Evolutionary conservation across 2,888 invertebrate species (phyloP), one percentile per base, ranked within the genome.

Genomic region (Mesorhabditis spiculigera): DNA sequence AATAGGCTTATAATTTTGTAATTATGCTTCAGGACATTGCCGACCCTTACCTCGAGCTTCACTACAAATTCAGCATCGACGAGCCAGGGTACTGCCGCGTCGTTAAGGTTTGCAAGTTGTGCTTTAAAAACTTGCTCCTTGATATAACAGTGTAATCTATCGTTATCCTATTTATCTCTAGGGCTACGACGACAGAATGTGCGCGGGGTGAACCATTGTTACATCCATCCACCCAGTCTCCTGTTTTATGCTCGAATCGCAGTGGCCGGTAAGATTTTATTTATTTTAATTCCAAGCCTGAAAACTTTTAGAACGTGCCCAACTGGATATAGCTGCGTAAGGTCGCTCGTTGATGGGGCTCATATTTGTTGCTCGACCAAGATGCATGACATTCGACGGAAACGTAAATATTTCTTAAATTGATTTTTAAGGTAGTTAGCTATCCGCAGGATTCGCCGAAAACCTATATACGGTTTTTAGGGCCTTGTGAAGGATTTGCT

Each of bases 141-240:
- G n/a, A 50, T 50, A 13, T 50, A 13, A 13, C 0, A 50, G 10
- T 50, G 8, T 10, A 50, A 50, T 50, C 58, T n/a, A 50, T 50
- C 58, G 28, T 28, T 28, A 28, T 28, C 58, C 58, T n/a, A 50
- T 50, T 50, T n/a, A 50, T 28, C 28, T 28, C 28, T 28, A 28
- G 58, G n/a, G 2, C 70, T 4, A 63, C 63, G 43, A 69, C 69
- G 65, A 70, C 73, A 63, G 70, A 74, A 63, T 76, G 78, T 66
- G 73, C 75, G 41, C 67, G 78, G 41, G 80, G 80, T 13, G 71
- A 72, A 6, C 74, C 78, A n/a, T 58, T 80, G 63, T 72, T 80
- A 62, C 77, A 79, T 70, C 80, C 80, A 43, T 71, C 78, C 2
- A 80, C 79, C 13, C 71, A 75, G 43, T 75, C 79, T 8, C 76